Conservation (phyloP, 2,113 vertebrate genomes). For the Forbesichthys papilliferus region DNA sequence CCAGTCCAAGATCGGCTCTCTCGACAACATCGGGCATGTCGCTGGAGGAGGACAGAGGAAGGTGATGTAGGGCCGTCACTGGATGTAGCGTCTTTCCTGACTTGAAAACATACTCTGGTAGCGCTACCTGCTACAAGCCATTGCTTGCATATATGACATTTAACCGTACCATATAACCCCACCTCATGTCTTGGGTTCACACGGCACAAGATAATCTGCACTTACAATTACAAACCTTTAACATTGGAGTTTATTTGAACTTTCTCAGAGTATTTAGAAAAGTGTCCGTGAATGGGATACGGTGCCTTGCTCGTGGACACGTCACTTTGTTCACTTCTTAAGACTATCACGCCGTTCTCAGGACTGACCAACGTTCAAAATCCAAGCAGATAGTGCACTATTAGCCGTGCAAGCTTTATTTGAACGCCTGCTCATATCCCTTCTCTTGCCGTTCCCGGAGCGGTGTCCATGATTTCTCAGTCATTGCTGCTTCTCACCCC, state of each 20-base stretch:
- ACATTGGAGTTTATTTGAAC: no score
- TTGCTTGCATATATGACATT: not conserved
- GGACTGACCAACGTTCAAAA: not conserved
- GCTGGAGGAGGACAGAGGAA: constrained; percentile 91
- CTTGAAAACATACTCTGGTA: not conserved
- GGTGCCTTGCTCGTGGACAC: not conserved
- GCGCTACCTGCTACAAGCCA: not conserved
- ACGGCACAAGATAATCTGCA: no score
- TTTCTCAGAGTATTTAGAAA: no score
- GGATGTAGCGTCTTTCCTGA: not conserved
- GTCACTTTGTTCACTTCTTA: not conserved
- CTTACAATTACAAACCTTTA: no score
- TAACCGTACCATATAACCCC: not conserved
- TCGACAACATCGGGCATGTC: constrained; percentile 91
- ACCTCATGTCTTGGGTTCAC: no score
- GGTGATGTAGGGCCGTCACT: constrained; percentile 71
- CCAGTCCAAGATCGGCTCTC: constrained; percentile 92
- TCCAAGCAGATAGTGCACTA: not conserved
- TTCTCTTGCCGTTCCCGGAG: constrained; percentile 54
- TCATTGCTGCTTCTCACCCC: not conserved
- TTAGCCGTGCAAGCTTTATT: not conserved
- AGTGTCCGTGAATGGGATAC: not conserved
- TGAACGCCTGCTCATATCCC: constrained; percentile 42
- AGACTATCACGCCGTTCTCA: not conserved
- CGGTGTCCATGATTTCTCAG: constrained; percentile 22